phyloP scores from a whole-genome alignment of 2,113 vertebrate species.

The Chaetops frenatus region DNA sequence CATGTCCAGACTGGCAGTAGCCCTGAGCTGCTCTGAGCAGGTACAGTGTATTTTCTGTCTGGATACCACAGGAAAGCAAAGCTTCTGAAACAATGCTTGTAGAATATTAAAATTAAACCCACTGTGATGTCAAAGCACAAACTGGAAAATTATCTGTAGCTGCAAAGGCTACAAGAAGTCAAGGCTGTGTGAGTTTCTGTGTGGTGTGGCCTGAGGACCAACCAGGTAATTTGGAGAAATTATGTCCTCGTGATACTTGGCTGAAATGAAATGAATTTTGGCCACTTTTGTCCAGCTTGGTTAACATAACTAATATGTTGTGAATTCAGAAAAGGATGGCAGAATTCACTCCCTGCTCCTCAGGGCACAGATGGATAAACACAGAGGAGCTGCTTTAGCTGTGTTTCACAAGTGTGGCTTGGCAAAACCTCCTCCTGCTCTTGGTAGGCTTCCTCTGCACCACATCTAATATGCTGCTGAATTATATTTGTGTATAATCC shows the following conservation, averaged over 20 bases:
- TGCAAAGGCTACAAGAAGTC: neutral
- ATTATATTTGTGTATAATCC: neutral
- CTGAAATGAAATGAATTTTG: neutral
- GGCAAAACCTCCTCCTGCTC: neutral
- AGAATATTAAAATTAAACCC: neutral
- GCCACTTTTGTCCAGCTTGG: neutral
- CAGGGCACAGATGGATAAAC: neutral
- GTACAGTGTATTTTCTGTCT: neutral
- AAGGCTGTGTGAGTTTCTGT: neutral
- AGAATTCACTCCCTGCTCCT: neutral
- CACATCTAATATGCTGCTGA: neutral
- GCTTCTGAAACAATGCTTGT: neutral
- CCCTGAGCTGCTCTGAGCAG: neutral
- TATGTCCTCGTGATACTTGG: neutral
- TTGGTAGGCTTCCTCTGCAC: neutral
- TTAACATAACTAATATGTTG: neutral
- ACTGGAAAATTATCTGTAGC: neutral
- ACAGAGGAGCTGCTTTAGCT: neutral
- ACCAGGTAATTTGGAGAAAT: neutral
- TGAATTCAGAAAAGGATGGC: fast-evolving
- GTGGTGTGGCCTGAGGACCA: neutral
- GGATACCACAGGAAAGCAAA: neutral
- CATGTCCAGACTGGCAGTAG: neutral
- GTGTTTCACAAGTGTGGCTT: neutral
- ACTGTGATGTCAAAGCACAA: neutral